phyloP scores from a whole-genome alignment of 1,140 invertebrate species.

The Leptinotarsa undecemlineata region DNA sequence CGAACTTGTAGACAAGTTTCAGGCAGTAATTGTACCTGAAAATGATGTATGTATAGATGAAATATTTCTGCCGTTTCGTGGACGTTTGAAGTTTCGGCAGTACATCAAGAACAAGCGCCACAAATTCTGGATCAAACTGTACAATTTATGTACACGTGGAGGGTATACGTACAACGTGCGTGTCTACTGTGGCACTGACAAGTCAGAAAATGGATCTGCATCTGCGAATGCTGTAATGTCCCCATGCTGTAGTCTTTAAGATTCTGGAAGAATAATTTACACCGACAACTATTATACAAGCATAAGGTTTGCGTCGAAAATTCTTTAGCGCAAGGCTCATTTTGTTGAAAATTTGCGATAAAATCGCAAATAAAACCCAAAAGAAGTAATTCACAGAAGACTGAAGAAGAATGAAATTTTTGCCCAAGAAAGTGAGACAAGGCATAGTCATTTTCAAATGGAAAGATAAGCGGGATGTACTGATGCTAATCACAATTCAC shows the following conservation, averaged over 20 bases:
- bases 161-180: conserved; percentile 32
- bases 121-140: conserved; percentile 49
- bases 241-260: conserved; percentile 25
- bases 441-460: conserved; percentile 55
- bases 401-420: conserved; percentile 47
- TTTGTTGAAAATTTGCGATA: conserved; percentile 54
- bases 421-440: conserved; percentile 48
- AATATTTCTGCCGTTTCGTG: conserved; percentile 48
- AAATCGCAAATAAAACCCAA: conserved; percentile 52
- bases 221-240: conserved; percentile 19
- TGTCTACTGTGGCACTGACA: conserved; percentile 48
- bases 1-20: not conserved
- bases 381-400: conserved; percentile 49
- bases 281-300: conserved; percentile 28
- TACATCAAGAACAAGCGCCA: conserved; percentile 35
- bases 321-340: conserved; percentile 56
- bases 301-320: conserved; percentile 47
- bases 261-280: conserved; percentile 31
- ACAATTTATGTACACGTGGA: conserved; percentile 46
- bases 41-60: conserved; percentile 45
- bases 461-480: conserved; percentile 55
- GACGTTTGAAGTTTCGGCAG: conserved; percentile 32
- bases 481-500: conserved; percentile 54
- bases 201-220: not conserved
- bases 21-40: not conserved